phyloP scores from a whole-genome alignment of 2,113 vertebrate genomes.

The Engystomops pustulosus region DNA sequence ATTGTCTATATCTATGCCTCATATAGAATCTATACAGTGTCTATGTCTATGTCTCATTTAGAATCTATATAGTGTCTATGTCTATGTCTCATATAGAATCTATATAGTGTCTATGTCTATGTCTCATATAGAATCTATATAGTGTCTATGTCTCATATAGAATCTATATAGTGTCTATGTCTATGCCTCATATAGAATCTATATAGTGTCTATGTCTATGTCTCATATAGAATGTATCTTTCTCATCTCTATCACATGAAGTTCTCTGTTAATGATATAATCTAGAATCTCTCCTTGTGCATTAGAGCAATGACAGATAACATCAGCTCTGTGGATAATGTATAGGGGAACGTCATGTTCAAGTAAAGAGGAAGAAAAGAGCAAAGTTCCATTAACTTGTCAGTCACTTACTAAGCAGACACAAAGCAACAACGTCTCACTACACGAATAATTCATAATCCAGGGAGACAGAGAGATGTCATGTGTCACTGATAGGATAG shows the following conservation, averaged over 20 bases:
- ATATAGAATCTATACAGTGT: no score
- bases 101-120: no score
- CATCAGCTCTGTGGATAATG: background rate
- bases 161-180: background rate
- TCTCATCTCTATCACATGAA: background rate
- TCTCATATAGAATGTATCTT: background rate
- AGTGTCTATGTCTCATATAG: background rate
- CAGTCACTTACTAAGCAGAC: constrained; percentile 13
- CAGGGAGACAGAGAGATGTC: background rate
- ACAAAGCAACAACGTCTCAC: background rate
- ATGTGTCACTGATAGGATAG: no score
- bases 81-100: no score
- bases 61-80: no score
- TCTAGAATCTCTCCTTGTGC: background rate
- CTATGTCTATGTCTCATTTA: no score
- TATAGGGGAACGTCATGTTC: background rate
- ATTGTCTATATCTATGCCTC: no score
- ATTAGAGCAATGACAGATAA: constrained; percentile 4
- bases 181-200: background rate
- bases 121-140: background rate
- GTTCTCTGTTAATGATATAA: background rate
- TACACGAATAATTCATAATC: background rate
- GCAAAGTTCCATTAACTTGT: constrained; percentile 21
- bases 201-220: background rate
- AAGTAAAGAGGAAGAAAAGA: background rate